These are phyloP conservation scores for Noctua comes DNA, from an alignment of 2,888 invertebrate species.

Conservation along the genomic window DNA sequence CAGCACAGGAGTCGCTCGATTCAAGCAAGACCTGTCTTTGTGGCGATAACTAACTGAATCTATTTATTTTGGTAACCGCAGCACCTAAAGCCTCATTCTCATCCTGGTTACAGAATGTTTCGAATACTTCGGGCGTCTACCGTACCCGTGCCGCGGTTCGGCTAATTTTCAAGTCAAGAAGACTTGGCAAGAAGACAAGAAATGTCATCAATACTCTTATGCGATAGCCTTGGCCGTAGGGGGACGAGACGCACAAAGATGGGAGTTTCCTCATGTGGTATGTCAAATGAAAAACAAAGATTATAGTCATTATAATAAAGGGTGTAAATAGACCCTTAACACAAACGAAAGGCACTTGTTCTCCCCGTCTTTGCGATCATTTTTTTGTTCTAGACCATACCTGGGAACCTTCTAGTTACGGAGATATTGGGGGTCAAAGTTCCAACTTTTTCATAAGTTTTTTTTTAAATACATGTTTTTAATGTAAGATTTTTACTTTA, in stretches of 20 bases:
- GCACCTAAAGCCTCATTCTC: background rate
- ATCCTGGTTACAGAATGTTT: slow-evolving; percentile 47
- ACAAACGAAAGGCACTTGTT: no score
- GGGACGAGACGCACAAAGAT: slow-evolving; percentile 46
- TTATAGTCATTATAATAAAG: no score
- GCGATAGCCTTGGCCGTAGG: slow-evolving; percentile 5
- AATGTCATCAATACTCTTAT: background rate
- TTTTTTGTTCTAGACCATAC: no score
- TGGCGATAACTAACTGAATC: background rate
- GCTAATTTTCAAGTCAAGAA: slow-evolving; percentile 1
- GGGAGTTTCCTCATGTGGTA: slow-evolving; percentile 63
- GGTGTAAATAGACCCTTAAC: no score
- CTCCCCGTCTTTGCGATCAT: no score
- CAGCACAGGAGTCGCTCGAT: background rate
- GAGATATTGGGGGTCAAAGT: no score
- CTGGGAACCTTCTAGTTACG: no score
- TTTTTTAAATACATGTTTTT: no score
- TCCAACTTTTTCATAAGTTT: no score
- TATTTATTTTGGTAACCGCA: background rate
- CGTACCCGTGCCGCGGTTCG: slow-evolving; percentile 44
- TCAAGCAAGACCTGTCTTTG: background rate
- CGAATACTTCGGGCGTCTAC: slow-evolving; percentile 45
- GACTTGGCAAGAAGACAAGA: slow-evolving; percentile 29
- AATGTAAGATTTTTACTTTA: no score
- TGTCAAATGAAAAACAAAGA: no score